These are phyloP conservation scores for Dryadula phaetusa DNA, from an alignment of 2,888 invertebrate genomes.

Conservation along the genomic window DNA sequence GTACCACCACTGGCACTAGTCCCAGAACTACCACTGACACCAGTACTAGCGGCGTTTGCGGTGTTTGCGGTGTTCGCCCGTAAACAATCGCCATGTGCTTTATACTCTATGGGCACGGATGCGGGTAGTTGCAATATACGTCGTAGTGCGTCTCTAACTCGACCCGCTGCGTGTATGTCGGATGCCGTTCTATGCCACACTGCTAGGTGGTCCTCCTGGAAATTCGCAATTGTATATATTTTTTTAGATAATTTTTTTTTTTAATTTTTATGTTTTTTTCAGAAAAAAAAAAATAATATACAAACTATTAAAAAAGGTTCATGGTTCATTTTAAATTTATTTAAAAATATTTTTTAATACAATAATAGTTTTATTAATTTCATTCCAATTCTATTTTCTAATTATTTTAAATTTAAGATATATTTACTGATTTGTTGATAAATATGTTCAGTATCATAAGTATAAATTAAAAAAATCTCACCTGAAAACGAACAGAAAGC, in stretches of 20 bases:
- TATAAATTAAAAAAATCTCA: conserved; percentile 54
- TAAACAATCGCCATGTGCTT: conserved; percentile 76
- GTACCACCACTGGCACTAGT: background rate
- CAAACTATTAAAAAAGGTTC: too few species aligned
- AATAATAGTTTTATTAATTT: too few species aligned
- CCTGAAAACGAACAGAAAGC: conserved; percentile 96
- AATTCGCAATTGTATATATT: background rate
- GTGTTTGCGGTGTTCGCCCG: conserved; percentile 49
- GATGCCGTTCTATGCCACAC: conserved; percentile 98
- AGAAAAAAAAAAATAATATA: background rate
- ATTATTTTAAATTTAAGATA: too few species aligned
- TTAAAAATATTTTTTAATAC: too few species aligned
- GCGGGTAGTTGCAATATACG: conserved; percentile 97
- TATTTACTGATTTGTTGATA: too few species aligned
- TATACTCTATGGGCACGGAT: conserved; percentile 97
- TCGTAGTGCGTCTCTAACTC: conserved; percentile 97
- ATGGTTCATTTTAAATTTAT: too few species aligned
- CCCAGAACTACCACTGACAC: conserved; percentile 22
- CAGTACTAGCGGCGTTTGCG: conserved; percentile 47
- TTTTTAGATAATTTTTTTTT: too few species aligned
- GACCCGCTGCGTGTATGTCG: conserved; percentile 93
- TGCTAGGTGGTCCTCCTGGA: conserved; percentile 96
- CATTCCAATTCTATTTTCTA: too few species aligned
- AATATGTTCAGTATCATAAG: too few species aligned
- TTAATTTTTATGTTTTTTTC: too few species aligned